A percentile compares a stretch with the other conserved stretches of the same genome.
Conservation (phyloP, 2,888 invertebrate genomes). For the Galerucella pusilla region DNA sequence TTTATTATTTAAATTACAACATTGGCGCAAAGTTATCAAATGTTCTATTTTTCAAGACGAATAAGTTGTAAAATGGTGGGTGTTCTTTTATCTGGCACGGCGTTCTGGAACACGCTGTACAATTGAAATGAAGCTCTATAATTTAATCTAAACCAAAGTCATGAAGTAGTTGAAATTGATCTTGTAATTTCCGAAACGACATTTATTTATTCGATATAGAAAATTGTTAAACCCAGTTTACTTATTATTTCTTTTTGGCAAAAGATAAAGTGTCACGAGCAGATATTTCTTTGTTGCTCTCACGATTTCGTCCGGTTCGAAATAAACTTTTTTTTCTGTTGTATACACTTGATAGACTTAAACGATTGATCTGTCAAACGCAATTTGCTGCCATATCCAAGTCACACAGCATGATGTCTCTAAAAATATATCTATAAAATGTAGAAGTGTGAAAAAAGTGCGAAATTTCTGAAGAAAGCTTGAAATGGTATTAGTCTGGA, state of each 20-base stretch:
- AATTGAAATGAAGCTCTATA: too few relatives aligned
- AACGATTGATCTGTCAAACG: conserved; percentile 62
- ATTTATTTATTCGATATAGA: conserved; percentile 1
- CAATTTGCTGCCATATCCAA: conserved; percentile 60
- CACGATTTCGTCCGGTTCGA: conserved; percentile 52
- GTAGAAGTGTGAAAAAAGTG: conserved; percentile 45
- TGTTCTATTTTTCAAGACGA: too few relatives aligned
- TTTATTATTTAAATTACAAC: too few relatives aligned
- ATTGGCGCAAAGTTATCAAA: too few relatives aligned
- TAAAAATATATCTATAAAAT: conserved; percentile 53
- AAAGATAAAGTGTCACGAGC: conserved; percentile 5
- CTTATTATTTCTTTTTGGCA: conserved; percentile 1
- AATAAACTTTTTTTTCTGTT: conserved; percentile 49
- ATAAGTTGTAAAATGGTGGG: too few relatives aligned
- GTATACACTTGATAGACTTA: conserved; percentile 50
- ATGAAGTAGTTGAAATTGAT: neutral
- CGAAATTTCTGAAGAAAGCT: conserved; percentile 12
- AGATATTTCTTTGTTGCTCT: conserved; percentile 12
- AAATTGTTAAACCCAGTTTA: neutral
- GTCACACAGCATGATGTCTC: conserved; percentile 55
- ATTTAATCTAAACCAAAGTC: too few relatives aligned
- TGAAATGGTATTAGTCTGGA: conserved; percentile 24
- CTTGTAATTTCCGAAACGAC: neutral
- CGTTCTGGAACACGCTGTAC: too few relatives aligned
- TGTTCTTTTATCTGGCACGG: too few relatives aligned